phyloP scores from a whole-genome alignment of 2,797 vertebrate species.

The Pipistrellus pipistrellus region DNA sequence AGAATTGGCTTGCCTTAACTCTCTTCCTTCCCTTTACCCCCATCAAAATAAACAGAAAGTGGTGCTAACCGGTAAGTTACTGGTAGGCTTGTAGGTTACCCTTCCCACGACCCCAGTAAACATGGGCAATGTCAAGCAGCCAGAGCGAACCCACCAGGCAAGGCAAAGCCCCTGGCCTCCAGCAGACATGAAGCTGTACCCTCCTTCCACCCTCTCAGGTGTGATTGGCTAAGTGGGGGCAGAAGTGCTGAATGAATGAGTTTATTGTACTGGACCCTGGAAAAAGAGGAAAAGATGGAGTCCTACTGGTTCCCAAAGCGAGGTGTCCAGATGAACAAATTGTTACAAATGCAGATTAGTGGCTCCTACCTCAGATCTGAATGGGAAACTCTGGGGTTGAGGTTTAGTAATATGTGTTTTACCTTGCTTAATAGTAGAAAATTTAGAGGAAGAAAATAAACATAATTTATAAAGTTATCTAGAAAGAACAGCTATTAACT shows the following conservation, averaged over 20 bases:
- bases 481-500: not conserved
- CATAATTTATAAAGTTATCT: conserved; percentile 31
- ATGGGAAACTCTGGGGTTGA: not conserved
- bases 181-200: not conserved
- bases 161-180: not conserved
- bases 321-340: not conserved
- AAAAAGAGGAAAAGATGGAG: not conserved
- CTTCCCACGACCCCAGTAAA: not conserved
- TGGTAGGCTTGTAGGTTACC: not conserved
- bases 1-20: not conserved
- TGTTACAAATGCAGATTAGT: not conserved
- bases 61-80: not conserved
- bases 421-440: conserved; percentile 39
- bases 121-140: not conserved
- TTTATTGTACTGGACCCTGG: not conserved
- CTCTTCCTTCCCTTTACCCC: not conserved
- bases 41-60: not conserved
- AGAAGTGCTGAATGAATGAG: not conserved
- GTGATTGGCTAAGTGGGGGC: not conserved
- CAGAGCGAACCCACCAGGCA: not conserved
- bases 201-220: fast-evolving
- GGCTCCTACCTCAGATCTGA: not conserved
- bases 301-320: not conserved
- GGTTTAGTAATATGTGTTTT: not conserved
- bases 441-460: conserved; percentile 38